Evolutionary conservation across 2,888 invertebrate genomes (phyloP).

Genomic region (Trichogramma dendrolimi): DNA sequence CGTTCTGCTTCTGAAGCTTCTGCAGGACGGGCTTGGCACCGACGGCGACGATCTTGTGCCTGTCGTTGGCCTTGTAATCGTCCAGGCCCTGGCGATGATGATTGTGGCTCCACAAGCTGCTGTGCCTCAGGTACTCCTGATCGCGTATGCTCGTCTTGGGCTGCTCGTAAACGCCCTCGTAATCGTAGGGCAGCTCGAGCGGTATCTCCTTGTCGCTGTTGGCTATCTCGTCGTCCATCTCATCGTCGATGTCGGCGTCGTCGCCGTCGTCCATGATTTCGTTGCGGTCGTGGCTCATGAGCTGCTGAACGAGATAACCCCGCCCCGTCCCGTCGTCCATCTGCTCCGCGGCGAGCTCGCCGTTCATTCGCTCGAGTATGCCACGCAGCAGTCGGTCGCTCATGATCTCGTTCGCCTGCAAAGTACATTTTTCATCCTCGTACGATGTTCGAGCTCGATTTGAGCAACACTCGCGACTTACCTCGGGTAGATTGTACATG

Average conservation of each 20-base stretch:
- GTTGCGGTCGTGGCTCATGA: too few relatives aligned
- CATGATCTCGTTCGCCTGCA: constrained; percentile 56
- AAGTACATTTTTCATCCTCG: constrained; percentile 12
- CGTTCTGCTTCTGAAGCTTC: constrained; percentile 41
- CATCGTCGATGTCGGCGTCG: constrained; percentile 62
- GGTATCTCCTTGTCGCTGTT: constrained; percentile 44
- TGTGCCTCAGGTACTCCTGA: constrained; percentile 83
- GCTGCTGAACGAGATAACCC: too few relatives aligned
- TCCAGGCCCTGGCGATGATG: constrained; percentile 56
- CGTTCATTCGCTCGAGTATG: constrained; percentile 73
- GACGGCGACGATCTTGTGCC: constrained; percentile 44
- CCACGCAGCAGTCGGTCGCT: constrained; percentile 72
- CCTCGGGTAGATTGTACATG: constrained; percentile 17
- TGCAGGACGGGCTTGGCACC: neutral
- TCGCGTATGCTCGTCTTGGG: constrained; percentile 78
- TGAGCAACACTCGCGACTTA: neutral
- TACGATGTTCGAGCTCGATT: too few relatives aligned
- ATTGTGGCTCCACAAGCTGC: constrained; percentile 69
- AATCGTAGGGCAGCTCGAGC: constrained; percentile 59
- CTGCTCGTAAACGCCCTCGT: constrained; percentile 64
- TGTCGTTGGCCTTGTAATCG: constrained; percentile 33
- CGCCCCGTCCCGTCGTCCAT: too few relatives aligned
- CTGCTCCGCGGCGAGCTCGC: constrained; percentile 61
- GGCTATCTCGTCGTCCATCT: constrained; percentile 56
- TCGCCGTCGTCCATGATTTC: neutral